Base-by-base conservation (phyloP, 2,888 invertebrate genomes). In the Ceriagrion tenellum region DNA sequence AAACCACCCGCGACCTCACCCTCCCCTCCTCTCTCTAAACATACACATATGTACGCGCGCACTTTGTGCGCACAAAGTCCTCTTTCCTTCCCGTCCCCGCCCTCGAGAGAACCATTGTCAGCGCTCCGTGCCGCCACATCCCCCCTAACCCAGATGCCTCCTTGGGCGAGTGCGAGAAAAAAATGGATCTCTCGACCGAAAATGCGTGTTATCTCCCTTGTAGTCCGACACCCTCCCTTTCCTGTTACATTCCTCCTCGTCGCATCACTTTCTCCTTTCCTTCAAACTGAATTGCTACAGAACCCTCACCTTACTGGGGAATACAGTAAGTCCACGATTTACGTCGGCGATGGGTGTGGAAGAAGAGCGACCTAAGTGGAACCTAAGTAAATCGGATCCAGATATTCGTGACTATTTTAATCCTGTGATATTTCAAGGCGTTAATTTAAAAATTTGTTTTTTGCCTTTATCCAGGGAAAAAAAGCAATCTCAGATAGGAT, bases 161-260 rank as follows among this genome's bases (percentile, higher is more conserved):
- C 20, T 16, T 20, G 16, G 4, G 59, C 20, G 59, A 59, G 59
- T 1, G 16, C 10, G 13, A 35, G n/a, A 10, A n/a, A 69, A 81
- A 81, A 81, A 81, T 69, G n/a, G 69, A 69, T 13, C 35, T 18
- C 81, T 16, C 74, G 4, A 12, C 30, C 81, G 26, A 81, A 81
- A 35, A 81, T 35, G 81, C 81, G 81, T 81, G 81, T 81, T 81
- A 81, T 81, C 81, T 35, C 35, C 81, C 81, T 81, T 35, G 35
- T 35, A 81, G 81, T 26, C 81, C 35, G 16, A 81, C 81, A 35
- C 81, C 81, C 35, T 30, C 69, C 69, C 69, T n/a, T 69, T n/a
- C 26, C n/a, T 26, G 26, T 69, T n/a, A 26, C 81, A 81, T 81
- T 81, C 81, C 81, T 18, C n/a, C 35, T 16, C 30, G 23, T 81